Base-by-base conservation (phyloP, 2,797 vertebrate genomes). In the Sebastes kiyomatsui region DNA sequence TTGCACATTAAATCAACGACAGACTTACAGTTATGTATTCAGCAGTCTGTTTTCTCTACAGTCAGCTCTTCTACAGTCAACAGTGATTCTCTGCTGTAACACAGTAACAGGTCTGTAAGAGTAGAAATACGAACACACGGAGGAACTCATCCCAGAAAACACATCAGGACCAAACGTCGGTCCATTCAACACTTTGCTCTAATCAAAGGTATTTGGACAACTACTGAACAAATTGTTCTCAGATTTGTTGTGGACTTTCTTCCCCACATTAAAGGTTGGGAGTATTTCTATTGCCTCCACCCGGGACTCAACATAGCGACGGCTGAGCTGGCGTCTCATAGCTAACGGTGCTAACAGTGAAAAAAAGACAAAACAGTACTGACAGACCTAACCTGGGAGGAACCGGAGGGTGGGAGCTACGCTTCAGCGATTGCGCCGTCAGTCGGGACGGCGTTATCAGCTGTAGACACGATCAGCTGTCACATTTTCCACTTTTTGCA, bases 1-100 rank as follows among this genome's bases (percentile, higher is more conserved):
- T 12, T 56, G 80, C 70, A 65, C 67, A 77, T 87, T 78, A 80
- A 89, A 80, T 69, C 72, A 85, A 13, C 52, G 56, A 54, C 64
- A 58, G 81, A 55, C 73, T 42, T 2, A 0, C 60, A 66, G 67
- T 46, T 46, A 46, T 46, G 16, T 46, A 18, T 46, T 46, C 42
- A 73, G 75, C 56, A 20, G 65, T 10, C 1, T 38, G 65, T 80
- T 81, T 74, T 6, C 78, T 84, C 32, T 35, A 1, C 78, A 56
- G 70, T 73, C 85, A 5, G n/a, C 16, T 46, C 23, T 0, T 52
- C 52, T 46, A 46, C 16, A 23, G 54, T 23, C 54, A 22, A 55
- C 68, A 61, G 52, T 4, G 23, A 32, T 10, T 54, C 12, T 59
- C 7, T 2, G 1, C 18, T 30, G 66, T 27, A 18, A 70, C 56